These are phyloP conservation scores for Brachionus rubens DNA, from an alignment of 1,140 invertebrate species.

Conservation along the genomic window DNA sequence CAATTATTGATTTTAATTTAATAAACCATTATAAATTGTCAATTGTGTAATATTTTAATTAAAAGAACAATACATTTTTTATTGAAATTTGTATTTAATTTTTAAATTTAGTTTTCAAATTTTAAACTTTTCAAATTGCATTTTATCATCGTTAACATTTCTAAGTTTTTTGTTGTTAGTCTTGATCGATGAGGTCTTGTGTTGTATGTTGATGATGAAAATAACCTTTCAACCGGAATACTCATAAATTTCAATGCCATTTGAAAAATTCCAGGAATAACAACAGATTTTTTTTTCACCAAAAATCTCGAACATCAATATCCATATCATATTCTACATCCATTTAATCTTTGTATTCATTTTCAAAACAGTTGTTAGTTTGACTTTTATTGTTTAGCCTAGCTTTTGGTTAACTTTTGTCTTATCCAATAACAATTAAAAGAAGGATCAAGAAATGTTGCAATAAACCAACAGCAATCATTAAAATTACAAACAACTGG, in stretches of 20 bases:
- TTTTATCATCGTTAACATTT: neutral
- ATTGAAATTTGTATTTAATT: no score
- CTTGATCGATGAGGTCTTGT: conserved; percentile 17
- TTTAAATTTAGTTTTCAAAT: neutral
- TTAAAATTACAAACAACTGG: neutral
- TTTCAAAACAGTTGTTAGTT: no score
- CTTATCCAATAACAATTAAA: neutral
- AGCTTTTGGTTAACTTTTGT: no score
- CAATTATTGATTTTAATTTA: no score
- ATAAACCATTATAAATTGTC: no score
- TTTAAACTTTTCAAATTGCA: conserved; percentile 14
- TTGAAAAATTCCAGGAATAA: neutral
- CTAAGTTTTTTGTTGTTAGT: neutral
- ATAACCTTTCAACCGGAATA: neutral
- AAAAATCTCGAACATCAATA: neutral
- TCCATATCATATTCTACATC: no score
- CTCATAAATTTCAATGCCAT: neutral
- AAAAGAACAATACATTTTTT: no score
- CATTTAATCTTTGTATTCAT: no score
- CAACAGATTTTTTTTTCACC: neutral
- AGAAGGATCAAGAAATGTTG: neutral
- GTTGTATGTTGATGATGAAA: neutral
- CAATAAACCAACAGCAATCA: neutral
- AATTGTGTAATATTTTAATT: no score
- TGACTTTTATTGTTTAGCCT: no score